phyloP scores from a whole-genome alignment of 1,140 invertebrate genomes.

The Aphaenogaster ashmeadi region DNA sequence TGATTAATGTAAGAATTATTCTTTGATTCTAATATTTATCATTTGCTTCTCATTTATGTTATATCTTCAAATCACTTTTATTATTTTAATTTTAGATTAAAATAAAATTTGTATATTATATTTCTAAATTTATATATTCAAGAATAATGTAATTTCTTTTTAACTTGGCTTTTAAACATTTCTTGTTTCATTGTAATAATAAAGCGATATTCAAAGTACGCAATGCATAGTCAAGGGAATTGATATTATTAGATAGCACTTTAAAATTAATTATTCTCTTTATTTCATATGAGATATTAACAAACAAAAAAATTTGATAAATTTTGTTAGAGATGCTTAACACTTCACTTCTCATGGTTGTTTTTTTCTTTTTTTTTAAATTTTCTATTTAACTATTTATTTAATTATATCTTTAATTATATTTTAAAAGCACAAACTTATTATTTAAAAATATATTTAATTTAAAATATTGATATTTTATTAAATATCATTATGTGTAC shows the following conservation, averaged over 20 bases:
- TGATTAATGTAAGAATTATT: not conserved
- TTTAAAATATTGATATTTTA: not conserved
- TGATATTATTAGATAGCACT: not conserved
- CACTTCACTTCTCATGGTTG: not conserved
- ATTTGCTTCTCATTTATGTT: not conserved
- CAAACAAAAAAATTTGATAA: not conserved
- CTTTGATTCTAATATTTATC: not conserved
- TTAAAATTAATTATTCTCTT: not conserved
- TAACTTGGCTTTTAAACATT: not conserved
- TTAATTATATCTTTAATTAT: not conserved
- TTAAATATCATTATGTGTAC: not conserved
- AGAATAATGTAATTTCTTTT: not conserved
- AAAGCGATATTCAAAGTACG: not conserved
- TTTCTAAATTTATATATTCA: not conserved
- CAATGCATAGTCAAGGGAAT: not conserved
- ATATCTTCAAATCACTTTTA: not conserved
- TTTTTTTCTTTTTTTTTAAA: not conserved
- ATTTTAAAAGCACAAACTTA: not conserved
- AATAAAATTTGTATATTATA: not conserved
- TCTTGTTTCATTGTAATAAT: not conserved
- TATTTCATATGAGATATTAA: not conserved
- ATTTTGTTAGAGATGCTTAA: not conserved
- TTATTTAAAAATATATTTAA: not conserved
- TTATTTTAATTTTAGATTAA: not conserved
- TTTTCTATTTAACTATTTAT: not conserved